These are phyloP conservation scores for Recurvirostra avosetta DNA, from an alignment of 2,113 vertebrate species.

Conservation along the genomic window DNA sequence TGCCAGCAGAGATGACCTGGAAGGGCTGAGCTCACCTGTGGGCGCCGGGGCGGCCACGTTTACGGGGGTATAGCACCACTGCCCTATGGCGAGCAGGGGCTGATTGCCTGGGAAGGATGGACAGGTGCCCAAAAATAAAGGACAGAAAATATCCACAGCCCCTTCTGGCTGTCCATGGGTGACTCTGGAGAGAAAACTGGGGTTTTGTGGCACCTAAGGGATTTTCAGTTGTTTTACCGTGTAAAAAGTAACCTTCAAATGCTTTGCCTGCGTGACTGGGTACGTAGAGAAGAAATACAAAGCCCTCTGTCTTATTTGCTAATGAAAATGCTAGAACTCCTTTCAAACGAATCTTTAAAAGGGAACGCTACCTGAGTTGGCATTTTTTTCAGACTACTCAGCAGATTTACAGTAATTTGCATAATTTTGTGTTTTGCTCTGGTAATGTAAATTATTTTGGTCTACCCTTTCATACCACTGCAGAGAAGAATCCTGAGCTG, in stretches of 20 bases:
- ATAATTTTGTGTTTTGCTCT: background rate
- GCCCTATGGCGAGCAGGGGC: background rate
- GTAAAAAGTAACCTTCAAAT: background rate
- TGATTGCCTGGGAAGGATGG: no score
- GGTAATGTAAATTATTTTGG: background rate
- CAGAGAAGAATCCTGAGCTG: background rate
- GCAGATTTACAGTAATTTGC: background rate
- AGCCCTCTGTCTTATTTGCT: background rate
- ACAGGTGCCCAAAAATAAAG: background rate
- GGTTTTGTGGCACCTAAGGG: background rate
- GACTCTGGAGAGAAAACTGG: background rate
- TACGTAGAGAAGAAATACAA: accelerated
- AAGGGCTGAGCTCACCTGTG: no score
- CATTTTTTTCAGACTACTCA: background rate
- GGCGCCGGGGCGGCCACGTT: background rate
- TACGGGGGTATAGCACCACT: accelerated
- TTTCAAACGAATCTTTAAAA: no score
- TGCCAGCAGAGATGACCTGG: background rate
- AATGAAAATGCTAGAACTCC: background rate
- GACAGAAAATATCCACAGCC: background rate
- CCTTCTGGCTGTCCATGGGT: accelerated
- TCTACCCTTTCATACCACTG: background rate
- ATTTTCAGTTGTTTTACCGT: background rate
- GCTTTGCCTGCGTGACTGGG: background rate
- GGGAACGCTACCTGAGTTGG: background rate